Evolutionary conservation across 1,140 invertebrate genomes (phyloP), one percentile per base, ranked within the genome.

Genomic region (Drosophila lacertosa): DNA sequence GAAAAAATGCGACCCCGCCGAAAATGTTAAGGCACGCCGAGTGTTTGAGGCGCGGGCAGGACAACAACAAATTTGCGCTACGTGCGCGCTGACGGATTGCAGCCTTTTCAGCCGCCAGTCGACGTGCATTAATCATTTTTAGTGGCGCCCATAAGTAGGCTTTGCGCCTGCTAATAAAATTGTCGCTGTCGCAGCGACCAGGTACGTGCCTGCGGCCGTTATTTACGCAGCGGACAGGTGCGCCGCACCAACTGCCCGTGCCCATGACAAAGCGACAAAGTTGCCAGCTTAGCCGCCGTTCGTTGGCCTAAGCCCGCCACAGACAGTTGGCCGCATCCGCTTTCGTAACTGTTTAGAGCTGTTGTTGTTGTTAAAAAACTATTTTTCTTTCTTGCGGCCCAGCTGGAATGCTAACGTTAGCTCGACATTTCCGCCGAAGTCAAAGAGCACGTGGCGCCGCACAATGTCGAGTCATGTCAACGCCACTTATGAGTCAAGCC

Each of bases 81-180:
- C 81, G 81, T 86, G 77, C 66, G 74, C 81, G 77, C 72, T 86
- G 81, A 86, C 80, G 80, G 80, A 84, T 84, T 84, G 80, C 81
- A 84, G 81, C 80, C 80, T 80, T 84, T 84, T 84, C 77, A 76
- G 81, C 76, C 66, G 71, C 71, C 76, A 77, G 76, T 77, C 81
- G 68, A 74, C 47, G 58, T 71, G 76, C 86, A 89, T 89, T 89
- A 89, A 89, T 89, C 86, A 89, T 89, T 89, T 89, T 86, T 76
- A 89, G 86, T 82, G 81, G 74, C 69, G 55, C 71, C 80, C 86
- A 84, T 86, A 89, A 89, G 86, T 89, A 89, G 86, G 86, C 86
- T 73, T 77, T 79, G 63, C 59, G 78, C 74, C 74, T 81, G 82
- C 82, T 86, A 86, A 86, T 86, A 86, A 86, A 86, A 86, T 86